These are phyloP conservation scores for Heliocidaris tuberculata DNA, from an alignment of 35 echinoderm and acorn worm genomes.

Conservation along the genomic window DNA sequence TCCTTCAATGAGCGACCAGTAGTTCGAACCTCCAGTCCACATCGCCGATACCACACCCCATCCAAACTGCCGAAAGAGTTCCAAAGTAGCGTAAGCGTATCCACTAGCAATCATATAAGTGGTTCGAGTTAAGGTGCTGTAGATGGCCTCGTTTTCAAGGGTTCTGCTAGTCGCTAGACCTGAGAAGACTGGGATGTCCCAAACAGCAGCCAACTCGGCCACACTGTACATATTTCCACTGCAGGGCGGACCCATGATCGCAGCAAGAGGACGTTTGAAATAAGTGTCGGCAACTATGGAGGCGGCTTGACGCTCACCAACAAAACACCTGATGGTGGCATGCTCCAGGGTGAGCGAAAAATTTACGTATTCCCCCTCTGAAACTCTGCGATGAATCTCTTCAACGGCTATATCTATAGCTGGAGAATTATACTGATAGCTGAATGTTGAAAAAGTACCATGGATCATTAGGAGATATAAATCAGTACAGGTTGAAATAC, in stretches of 20 bases:
- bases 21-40: not conserved
- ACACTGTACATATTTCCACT: not conserved
- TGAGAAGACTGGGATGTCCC: constrained; percentile 20
- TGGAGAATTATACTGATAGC: constrained; percentile 12
- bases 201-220: not conserved
- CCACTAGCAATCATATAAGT: not conserved
- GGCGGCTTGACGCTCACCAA: not conserved
- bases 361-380: not conserved
- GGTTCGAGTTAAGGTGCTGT: constrained; percentile 25
- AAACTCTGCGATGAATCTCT: not conserved
- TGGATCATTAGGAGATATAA: not conserved
- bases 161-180: not conserved
- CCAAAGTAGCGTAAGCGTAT: not conserved
- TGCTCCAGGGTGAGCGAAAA: not conserved
- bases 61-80: not conserved
- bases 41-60: not conserved
- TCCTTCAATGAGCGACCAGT: constrained; percentile 19
- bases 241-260: constrained; percentile 28
- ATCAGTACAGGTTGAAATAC: not conserved
- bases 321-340: not conserved
- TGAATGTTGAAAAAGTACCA: not conserved
- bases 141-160: not conserved
- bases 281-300: not conserved
- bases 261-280: not conserved
- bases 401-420: constrained; percentile 14